Conservation (phyloP, 2,113 vertebrate genomes). For the Xyrauchen texanus region DNA sequence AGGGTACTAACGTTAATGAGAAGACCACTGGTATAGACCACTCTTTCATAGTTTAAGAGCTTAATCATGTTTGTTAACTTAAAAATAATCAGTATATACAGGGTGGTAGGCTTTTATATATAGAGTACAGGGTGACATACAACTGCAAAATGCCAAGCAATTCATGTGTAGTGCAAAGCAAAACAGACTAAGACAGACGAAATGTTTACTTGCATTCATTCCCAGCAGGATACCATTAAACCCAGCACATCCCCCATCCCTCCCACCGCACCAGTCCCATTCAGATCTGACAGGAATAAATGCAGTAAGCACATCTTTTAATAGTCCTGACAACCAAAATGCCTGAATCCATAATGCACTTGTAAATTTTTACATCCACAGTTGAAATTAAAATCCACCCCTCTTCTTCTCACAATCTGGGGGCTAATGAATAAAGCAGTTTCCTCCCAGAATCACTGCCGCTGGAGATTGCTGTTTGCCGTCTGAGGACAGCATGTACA, state of each 20-base stretch:
- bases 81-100: too few species aligned
- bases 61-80: too few species aligned
- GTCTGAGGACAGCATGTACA: slow-evolving; percentile 18
- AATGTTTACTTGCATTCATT: slow-evolving; percentile 39
- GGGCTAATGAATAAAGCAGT: slow-evolving; percentile 39
- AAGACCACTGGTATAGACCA: too few species aligned
- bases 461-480: neutral
- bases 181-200: too few species aligned
- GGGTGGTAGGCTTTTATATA: too few species aligned
- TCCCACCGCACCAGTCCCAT: slow-evolving; percentile 4
- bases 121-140: too few species aligned
- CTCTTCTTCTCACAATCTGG: slow-evolving; percentile 1
- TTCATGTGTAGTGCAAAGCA: neutral
- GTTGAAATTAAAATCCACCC: slow-evolving; percentile 31
- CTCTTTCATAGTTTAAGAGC: too few species aligned
- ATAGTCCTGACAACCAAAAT: slow-evolving; percentile 44
- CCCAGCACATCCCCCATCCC: slow-evolving; percentile 8
- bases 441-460: slow-evolving; percentile 24
- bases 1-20: too few species aligned
- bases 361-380: slow-evolving; percentile 50
- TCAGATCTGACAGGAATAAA: slow-evolving; percentile 48
- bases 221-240: slow-evolving; percentile 7
- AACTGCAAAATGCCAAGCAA: neutral
- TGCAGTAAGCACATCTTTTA: slow-evolving; percentile 43
- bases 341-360: slow-evolving; percentile 34